Evolutionary conservation across 2,113 vertebrate genomes (phyloP).

Genomic region (Lepus timidus): DNA sequence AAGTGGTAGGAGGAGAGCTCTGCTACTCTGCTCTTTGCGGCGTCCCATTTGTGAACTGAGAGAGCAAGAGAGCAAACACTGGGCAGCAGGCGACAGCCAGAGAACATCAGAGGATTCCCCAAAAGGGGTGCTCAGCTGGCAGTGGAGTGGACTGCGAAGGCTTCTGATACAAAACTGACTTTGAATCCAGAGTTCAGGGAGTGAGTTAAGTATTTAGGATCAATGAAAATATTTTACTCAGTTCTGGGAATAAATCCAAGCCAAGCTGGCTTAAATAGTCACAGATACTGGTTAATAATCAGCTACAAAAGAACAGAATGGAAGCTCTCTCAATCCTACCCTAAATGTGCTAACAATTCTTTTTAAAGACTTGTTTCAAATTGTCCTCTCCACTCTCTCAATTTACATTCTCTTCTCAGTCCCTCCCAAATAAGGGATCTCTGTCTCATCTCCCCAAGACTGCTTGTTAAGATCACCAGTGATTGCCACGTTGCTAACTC

Average conservation of each 20-base stretch:
- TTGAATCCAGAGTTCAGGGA: not conserved
- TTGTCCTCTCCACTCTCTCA: not conserved
- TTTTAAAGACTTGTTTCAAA: not conserved
- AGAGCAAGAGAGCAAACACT: not conserved
- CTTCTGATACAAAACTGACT: not conserved
- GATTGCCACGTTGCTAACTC: not conserved
- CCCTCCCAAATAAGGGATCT: not conserved
- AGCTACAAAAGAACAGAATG: conserved; percentile 64
- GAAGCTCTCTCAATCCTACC: not conserved
- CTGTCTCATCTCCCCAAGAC: not conserved
- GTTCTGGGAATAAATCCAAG: conserved; percentile 65
- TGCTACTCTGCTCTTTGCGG: not conserved
- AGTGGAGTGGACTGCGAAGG: too few relatives aligned
- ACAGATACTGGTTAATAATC: conserved; percentile 60
- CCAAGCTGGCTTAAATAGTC: conserved; percentile 55
- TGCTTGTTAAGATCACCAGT: not conserved
- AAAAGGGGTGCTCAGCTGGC: not conserved
- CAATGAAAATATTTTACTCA: conserved; percentile 17
- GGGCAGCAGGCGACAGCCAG: not conserved
- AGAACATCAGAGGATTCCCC: not conserved
- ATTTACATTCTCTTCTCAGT: not conserved
- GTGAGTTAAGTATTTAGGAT: not conserved
- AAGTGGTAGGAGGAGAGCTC: not conserved
- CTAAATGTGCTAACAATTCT: not conserved
- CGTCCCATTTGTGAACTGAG: not conserved